Evolutionary conservation across 2,888 invertebrate species (phyloP).

Genomic region (Meiosimyza decipiens): DNA sequence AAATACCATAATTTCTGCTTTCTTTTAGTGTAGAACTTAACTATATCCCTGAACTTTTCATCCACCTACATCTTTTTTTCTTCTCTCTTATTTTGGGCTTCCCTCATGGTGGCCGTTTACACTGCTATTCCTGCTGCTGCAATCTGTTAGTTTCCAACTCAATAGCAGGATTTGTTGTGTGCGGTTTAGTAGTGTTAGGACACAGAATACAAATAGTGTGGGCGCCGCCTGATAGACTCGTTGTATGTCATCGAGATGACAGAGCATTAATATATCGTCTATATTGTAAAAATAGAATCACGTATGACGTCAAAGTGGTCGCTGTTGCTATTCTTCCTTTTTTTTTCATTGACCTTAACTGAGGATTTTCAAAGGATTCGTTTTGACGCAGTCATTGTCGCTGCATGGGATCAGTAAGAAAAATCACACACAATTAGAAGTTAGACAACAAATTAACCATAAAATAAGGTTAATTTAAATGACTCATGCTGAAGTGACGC

Average conservation of each 20-base stretch:
- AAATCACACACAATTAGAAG: slow-evolving; percentile 1
- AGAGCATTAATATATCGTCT: slow-evolving; percentile 8
- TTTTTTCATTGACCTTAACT: not conserved
- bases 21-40: too few species aligned
- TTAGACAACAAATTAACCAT: slow-evolving; percentile 11
- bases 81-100: too few species aligned
- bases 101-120: too few species aligned
- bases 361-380: not conserved
- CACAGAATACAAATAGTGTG: too few species aligned
- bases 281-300: not conserved
- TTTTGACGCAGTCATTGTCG: not conserved
- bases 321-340: not conserved
- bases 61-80: too few species aligned
- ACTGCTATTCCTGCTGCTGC: too few species aligned
- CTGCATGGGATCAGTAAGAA: not conserved
- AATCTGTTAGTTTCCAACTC: too few species aligned
- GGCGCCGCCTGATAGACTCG: too few species aligned
- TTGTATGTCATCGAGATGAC: slow-evolving; percentile 22
- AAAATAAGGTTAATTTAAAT: not conserved
- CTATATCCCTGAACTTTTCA: too few species aligned
- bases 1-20: too few species aligned
- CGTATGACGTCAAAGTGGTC: not conserved
- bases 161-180: too few species aligned
- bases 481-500: not conserved
- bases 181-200: too few species aligned